Conservation (phyloP, 2,797 vertebrate species). For the Rhinella marina region DNA sequence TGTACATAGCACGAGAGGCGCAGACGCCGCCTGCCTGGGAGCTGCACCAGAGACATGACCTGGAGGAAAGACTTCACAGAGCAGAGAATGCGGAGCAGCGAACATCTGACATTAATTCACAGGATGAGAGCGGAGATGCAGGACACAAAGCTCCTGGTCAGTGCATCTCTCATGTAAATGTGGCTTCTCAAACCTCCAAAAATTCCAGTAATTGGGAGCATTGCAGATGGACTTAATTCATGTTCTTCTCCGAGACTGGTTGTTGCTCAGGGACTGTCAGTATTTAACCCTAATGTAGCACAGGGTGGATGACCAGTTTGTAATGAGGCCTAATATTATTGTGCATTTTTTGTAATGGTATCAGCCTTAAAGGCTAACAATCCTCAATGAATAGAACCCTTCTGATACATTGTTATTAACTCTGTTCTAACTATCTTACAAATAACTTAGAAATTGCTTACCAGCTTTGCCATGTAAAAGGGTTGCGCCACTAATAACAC, state of each 20-base stretch:
- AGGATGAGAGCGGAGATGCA: constrained; percentile 1
- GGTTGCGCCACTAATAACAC: too few relatives aligned
- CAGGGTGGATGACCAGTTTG: not conserved
- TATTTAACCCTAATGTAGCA: not conserved
- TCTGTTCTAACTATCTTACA: too few relatives aligned
- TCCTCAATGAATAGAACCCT: not conserved
- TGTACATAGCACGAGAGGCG: constrained; percentile 33
- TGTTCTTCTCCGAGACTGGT: not conserved
- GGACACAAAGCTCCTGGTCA: constrained; percentile 46
- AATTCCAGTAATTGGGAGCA: not conserved
- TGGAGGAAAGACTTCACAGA: constrained; percentile 58
- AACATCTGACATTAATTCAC: constrained; percentile 52
- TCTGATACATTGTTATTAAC: too few relatives aligned
- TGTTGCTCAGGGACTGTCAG: not conserved
- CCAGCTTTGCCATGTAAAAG: too few relatives aligned
- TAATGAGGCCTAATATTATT: not conserved
- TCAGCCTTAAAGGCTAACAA: not conserved
- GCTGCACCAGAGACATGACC: constrained; percentile 29
- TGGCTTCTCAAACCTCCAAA: not conserved
- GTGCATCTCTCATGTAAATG: not conserved
- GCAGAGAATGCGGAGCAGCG: constrained; percentile 55
- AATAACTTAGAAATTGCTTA: too few relatives aligned
- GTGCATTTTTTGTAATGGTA: not conserved
- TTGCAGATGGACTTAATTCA: not conserved
- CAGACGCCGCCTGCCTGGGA: constrained; percentile 48